phyloP scores from a whole-genome alignment of 2,888 invertebrate genomes.

The Caradrina kadenii region DNA sequence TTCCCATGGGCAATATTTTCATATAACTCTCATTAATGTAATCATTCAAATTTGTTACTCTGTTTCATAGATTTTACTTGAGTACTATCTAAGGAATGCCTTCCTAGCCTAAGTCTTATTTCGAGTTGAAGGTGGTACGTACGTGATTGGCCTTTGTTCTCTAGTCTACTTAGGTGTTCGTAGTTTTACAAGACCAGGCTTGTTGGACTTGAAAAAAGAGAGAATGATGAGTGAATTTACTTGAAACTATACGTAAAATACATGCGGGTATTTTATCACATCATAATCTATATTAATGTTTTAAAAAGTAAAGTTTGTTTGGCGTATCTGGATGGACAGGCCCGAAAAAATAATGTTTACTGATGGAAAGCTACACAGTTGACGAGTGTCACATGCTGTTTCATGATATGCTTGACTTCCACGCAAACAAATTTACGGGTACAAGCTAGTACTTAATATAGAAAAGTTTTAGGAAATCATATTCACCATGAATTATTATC shows the following conservation, averaged over 20 bases:
- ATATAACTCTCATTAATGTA: background rate
- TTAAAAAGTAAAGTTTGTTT: no score
- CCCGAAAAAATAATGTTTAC: no score
- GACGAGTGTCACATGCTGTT: no score
- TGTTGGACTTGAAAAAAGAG: background rate
- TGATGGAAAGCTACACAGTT: no score
- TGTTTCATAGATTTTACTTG: conserved; percentile 41
- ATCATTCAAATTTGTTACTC: background rate
- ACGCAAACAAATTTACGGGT: no score
- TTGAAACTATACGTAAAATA: background rate
- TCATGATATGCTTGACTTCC: no score
- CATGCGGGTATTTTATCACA: background rate
- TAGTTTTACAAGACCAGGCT: background rate
- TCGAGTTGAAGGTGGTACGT: conserved; percentile 44
- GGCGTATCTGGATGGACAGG: no score
- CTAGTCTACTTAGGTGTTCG: conserved; percentile 9
- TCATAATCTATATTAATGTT: no score
- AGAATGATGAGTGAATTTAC: conserved; percentile 2
- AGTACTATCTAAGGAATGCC: conserved; percentile 51
- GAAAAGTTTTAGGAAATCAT: background rate
- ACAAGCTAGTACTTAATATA: no score
- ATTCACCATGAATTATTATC: background rate
- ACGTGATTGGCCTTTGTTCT: conserved; percentile 60
- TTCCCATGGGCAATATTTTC: background rate
- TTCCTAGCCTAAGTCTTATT: conserved; percentile 42